Evolutionary conservation across 2,888 invertebrate species (phyloP).

Genomic region (Axea sp.): DNA sequence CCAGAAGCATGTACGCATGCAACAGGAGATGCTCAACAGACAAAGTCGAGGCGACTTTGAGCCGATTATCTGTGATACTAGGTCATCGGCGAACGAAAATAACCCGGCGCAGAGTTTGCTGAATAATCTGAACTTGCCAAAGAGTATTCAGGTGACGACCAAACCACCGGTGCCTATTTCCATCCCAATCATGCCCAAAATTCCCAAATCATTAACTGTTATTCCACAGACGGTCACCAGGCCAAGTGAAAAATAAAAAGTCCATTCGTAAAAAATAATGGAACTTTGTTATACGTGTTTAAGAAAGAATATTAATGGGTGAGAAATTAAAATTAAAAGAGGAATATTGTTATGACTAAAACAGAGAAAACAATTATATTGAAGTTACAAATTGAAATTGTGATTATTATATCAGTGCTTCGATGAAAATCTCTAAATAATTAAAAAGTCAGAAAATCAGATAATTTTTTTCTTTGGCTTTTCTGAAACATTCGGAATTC

Average conservation of each 20-base stretch:
- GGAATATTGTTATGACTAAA: too few species aligned
- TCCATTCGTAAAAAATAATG: too few species aligned
- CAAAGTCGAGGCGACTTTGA: conserved; percentile 77
- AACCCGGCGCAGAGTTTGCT: conserved; percentile 75
- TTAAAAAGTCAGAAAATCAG: too few species aligned
- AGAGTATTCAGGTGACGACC: conserved; percentile 77
- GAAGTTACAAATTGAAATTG: too few species aligned
- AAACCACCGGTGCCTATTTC: conserved; percentile 71
- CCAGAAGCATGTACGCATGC: conserved; percentile 76
- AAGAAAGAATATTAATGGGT: too few species aligned
- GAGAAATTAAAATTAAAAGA: too few species aligned
- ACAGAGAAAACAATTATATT: too few species aligned
- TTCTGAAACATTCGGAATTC: too few species aligned
- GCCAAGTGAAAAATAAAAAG: conserved; percentile 73
- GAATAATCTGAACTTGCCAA: conserved; percentile 76
- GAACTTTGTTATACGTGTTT: too few species aligned
- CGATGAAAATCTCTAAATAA: too few species aligned
- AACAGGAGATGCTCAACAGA: conserved; percentile 77
- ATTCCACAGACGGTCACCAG: conserved; percentile 84
- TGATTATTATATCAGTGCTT: too few species aligned
- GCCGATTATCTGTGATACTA: conserved; percentile 78
- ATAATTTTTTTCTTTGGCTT: too few species aligned
- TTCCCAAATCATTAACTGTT: conserved; percentile 90
- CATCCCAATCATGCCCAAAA: conserved; percentile 85
- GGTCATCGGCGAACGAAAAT: conserved; percentile 75